Base-by-base conservation (phyloP, 1,140 invertebrate species). In the Pachyrhynchus sulphureomaculatus region DNA sequence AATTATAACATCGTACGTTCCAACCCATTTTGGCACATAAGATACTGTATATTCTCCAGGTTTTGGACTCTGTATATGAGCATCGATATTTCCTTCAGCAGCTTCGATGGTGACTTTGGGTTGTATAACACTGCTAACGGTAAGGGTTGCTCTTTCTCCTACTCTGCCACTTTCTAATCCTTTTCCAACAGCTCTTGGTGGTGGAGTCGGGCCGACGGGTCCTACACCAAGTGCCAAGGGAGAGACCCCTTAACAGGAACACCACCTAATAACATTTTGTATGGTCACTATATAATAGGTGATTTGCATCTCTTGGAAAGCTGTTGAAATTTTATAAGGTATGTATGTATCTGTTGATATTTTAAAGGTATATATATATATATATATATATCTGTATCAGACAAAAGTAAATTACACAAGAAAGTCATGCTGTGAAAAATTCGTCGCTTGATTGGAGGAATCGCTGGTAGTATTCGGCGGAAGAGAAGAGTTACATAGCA, bases 81-180 rank as follows among this genome's bases (percentile, higher is more conserved):
- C 58, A 18, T 76, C 74, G n/a, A 76, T 70, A 17, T 65, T 70
- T 6, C 75, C 75, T 58, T 76, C 75, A 37, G 68, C 68, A 20
- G 74, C 74, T 57, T 76, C 75, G 15, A 76, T 68, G 78, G 78
- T 51, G 74, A 82, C 18, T 61, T 69, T 61, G 62, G 70, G 80
- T 72, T 69, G 80, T 67, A 68, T 77, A 77, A 80, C 86, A 80
- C 82, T 82, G 53, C 76, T 82, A 66, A 90, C 83, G 17, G 86
- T 87, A 66, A 90, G 90, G 37, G 83, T 86, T 21, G 87, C 84
- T 62, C 87, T 82, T 74, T 89, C 88, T 37, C 86, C 87, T 12
- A 89, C 84, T 65, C 87, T 85, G 34, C 86, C 87, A 34, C 83
- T 80, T 66, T 87, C 84, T 5, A 90, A 75, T 0, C 84, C 84